Base-by-base conservation (phyloP, 2,888 invertebrate species). In the Sycophila texana region DNA sequence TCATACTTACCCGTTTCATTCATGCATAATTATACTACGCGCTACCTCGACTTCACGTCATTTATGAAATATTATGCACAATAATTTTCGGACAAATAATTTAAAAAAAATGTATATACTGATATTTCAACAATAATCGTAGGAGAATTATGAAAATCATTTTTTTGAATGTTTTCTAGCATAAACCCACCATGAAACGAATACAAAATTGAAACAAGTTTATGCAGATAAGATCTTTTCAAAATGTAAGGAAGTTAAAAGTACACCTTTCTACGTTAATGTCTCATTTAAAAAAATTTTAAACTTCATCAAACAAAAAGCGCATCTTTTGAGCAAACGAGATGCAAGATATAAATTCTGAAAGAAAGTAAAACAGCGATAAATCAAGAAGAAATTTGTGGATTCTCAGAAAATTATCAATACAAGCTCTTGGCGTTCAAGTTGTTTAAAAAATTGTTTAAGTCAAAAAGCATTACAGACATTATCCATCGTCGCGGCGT, bases 391-490 rank as follows among this genome's bases (percentile, higher is more conserved):
- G 53, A 18, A 73, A 73, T 63, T 63, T 61, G 63, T 63, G 53
- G 73, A 73, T 63, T 53, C 22, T 18, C 4, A 51, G 63, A 51
- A 73, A 53, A 73, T 73, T 39, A 53, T 53, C 51, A 39, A 73
- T 73, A 63, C 63, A 73, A 20, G 67, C n/a, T 7, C 53, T 26
- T 53, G 53, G 14, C 14, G 61, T 47, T 26, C 30, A 26, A 57
- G 63, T n/a, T 20, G 70, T 39, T 14, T 70, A 57, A 70, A 70
- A 58, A 70, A 70, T 70, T 57, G 39, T 13, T 10, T 26, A 58
- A 73, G 73, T 73, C 73, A 55, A 53, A 73, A 63, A 63, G 73
- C 39, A 63, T 73, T 53, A 63, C 26, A 39, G 63, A 63, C 63
- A 73, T 73, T 73, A 73, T 73, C 73, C 53, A 73, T 73, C 73